phyloP scores from a whole-genome alignment of 1,140 invertebrate genomes.

The Calliopsis andreniformis region DNA sequence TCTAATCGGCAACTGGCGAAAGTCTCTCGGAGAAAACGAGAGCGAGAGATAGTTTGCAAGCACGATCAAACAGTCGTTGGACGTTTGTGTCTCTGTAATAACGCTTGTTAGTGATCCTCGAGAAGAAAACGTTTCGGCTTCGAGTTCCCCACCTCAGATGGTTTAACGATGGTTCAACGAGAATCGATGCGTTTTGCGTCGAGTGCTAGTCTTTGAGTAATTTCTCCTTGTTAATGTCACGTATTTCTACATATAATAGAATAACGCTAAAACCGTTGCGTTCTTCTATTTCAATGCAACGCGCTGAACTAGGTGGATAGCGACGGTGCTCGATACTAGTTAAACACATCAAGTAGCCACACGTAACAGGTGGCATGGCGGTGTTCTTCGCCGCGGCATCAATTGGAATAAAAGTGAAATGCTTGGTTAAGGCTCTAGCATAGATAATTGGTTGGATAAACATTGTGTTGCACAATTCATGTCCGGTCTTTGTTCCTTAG shows the following conservation, averaged over 20 bases:
- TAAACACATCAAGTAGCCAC: not conserved
- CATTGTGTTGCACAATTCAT: slow-evolving; percentile 68
- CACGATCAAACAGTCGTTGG: not conserved
- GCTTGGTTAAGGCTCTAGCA: slow-evolving; percentile 55
- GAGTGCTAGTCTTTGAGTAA: not conserved
- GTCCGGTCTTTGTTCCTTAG: slow-evolving; percentile 75
- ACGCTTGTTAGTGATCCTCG: slow-evolving; percentile 1
- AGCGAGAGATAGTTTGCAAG: slow-evolving; percentile 22
- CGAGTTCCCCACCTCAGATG: not conserved
- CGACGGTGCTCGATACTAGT: not conserved
- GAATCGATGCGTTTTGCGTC: not conserved
- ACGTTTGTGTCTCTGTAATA: slow-evolving; percentile 10
- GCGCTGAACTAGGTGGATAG: not conserved
- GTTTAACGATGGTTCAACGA: no score
- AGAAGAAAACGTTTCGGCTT: not conserved
- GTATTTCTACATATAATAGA: no score
- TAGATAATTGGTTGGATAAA: slow-evolving; percentile 75
- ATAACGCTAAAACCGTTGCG: no score
- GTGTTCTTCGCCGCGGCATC: slow-evolving; percentile 38
- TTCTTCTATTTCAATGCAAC: no score
- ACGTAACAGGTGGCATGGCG: slow-evolving; percentile 45
- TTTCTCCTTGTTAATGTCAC: no score
- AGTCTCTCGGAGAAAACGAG: slow-evolving; percentile 54
- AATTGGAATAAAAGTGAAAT: slow-evolving; percentile 75
- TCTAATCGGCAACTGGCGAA: slow-evolving; percentile 63